Percentiles rank a stretch among this genome's conserved stretches.
Conservation (phyloP, 1,140 invertebrate genomes). For the Drosophila virilis region DNA sequence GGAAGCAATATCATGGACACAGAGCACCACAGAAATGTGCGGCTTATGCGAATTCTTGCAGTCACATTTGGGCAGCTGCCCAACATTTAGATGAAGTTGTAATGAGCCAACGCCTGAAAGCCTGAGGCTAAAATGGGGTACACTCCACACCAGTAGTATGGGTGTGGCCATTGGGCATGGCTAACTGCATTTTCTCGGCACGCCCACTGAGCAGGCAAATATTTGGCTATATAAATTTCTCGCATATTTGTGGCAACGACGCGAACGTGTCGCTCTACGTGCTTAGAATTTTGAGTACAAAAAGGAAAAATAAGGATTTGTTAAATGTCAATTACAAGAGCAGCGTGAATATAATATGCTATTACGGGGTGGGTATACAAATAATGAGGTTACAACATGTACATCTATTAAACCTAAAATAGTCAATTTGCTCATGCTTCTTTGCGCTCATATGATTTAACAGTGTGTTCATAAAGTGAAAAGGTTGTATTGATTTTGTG, state of each 20-base stretch:
- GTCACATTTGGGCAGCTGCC: constrained; percentile 5
- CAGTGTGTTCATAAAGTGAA: too few relatives aligned
- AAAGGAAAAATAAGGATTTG: constrained; percentile 7
- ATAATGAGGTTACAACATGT: neutral
- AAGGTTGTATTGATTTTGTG: too few relatives aligned
- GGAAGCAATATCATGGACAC: neutral
- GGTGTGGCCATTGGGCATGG: constrained; percentile 28
- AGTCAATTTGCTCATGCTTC: too few relatives aligned
- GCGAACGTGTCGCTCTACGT: constrained; percentile 53
- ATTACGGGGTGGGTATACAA: neutral
- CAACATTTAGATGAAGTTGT: constrained; percentile 74
- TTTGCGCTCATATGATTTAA: too few relatives aligned
- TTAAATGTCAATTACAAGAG: constrained; percentile 30
- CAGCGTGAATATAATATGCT: neutral
- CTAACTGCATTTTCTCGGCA: constrained; percentile 43
- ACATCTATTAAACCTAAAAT: too few relatives aligned
- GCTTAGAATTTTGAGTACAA: constrained; percentile 72
- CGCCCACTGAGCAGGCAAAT: constrained; percentile 57
- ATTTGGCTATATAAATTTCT: constrained; percentile 79
- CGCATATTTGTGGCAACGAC: constrained; percentile 58
- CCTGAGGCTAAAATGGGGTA: neutral
- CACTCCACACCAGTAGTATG: too few relatives aligned
- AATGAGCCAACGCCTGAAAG: constrained; percentile 48
- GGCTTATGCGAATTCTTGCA: constrained; percentile 59
- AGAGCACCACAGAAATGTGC: constrained; percentile 37